Evolutionary conservation across 2,113 vertebrate species (phyloP).

Genomic region (Psittacula cyanocephala): DNA sequence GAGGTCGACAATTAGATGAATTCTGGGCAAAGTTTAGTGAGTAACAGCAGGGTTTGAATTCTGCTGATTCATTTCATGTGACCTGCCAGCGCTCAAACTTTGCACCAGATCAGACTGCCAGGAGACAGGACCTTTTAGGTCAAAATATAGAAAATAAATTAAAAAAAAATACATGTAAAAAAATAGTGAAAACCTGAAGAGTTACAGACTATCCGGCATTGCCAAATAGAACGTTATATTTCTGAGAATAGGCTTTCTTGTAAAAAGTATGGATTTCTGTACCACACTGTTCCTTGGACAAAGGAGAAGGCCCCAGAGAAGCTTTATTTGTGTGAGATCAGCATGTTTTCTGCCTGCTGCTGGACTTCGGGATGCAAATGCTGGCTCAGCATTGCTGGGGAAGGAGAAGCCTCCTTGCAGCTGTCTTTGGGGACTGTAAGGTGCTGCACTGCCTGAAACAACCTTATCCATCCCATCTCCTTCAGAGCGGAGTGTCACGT

Average conservation of each 20-base stretch:
- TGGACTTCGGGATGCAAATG: neutral
- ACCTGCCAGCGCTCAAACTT: neutral
- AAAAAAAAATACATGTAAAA: too few species aligned
- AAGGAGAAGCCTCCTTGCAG: neutral
- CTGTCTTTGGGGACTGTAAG: neutral
- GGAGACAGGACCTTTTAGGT: neutral
- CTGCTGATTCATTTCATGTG: neutral
- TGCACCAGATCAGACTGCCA: neutral
- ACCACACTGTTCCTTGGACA: neutral
- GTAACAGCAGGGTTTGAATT: neutral
- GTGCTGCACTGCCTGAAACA: neutral
- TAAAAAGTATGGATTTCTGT: neutral
- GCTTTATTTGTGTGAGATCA: neutral
- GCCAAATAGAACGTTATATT: neutral
- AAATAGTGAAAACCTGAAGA: neutral
- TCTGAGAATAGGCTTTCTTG: neutral
- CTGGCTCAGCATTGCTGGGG: rapidly evolving
- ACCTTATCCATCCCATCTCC: neutral
- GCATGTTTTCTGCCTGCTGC: rapidly evolving
- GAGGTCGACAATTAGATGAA: neutral
- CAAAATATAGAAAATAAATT: neutral
- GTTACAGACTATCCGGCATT: neutral
- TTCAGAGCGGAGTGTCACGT: rapidly evolving
- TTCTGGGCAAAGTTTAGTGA: neutral
- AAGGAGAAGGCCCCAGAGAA: neutral